Evolutionary conservation across 2,797 vertebrate species (phyloP), one percentile per base, ranked within the genome.

Genomic region (Moxostoma hubbsi): DNA sequence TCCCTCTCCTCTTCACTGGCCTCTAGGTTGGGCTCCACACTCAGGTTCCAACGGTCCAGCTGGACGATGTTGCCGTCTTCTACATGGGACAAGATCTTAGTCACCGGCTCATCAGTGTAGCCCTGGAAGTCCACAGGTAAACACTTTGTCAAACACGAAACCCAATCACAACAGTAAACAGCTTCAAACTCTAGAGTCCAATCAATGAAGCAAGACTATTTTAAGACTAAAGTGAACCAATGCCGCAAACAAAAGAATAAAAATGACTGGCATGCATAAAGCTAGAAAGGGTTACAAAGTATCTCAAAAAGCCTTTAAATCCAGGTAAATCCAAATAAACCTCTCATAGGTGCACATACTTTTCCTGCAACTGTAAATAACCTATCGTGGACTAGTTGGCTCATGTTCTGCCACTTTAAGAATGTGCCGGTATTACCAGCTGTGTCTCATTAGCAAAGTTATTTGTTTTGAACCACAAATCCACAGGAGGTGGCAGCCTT

Each of bases 61-160:
- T 95, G 95, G 69, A 96, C 95, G 47, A 96, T 93, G n/a, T 94
- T 93, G 4, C 95, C 95, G 46, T 96, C 95, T 86, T 96, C 95
- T 12, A 96, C 94, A 0, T 96, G 95, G 0, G 95, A 96, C 6
- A 96, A 90, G 86, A 96, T 96, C 89, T 96, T 96, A 12, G 94
- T 94, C 65, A 96, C 90, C 0, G 95, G 95, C 86, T 96, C 95
- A 18, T 96, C 95, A 0, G 95, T 96, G 85, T 96, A 96, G 77
- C 95, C 95, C 95, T 96, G 83, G 50, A 9, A 49, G 75, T 67
- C 53, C 61, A 68, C 58, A 55, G 18, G 1, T 45, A 6, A 5
- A 75, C 45, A 49, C 50, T 66, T 16, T 7, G 51, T 10, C 10
- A 51, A 75, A 54, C 47, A 6, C 45, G 15, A 71, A 36, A 36